A percentile compares a stretch with the other conserved stretches of the same genome.
phyloP scores from a whole-genome alignment of 2,888 invertebrate species.

The Dysmachus trigonus region DNA sequence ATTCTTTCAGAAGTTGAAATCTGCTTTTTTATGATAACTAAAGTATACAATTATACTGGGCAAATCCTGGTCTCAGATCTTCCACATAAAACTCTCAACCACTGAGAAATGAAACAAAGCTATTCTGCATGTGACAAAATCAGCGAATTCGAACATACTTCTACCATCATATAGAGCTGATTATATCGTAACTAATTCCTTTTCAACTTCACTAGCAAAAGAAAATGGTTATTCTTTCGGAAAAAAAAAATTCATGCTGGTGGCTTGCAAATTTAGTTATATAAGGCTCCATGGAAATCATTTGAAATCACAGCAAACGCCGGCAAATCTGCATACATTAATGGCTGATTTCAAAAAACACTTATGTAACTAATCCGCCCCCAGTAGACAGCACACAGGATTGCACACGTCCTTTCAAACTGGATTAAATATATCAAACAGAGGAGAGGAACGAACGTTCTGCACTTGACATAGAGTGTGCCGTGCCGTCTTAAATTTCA shows the following conservation, averaged over 20 bases:
- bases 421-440: not conserved
- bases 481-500: not conserved
- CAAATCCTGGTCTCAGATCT: not conserved
- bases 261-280: not conserved
- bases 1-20: no score
- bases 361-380: not conserved
- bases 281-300: not conserved
- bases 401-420: not conserved
- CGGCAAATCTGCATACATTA: not conserved
- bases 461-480: not conserved
- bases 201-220: not conserved
- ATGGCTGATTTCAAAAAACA: not conserved
- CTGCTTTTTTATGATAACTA: no score
- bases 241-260: not conserved
- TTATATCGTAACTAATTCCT: not conserved
- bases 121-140: not conserved
- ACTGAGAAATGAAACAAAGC: not conserved
- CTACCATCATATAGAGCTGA: not conserved
- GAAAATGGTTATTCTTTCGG: not conserved
- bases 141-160: not conserved
- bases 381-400: not conserved
- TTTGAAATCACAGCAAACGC: not conserved
- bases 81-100: not conserved
- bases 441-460: not conserved
- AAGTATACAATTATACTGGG: not conserved